These are phyloP conservation scores for Horisme vitalbata DNA, from an alignment of 2,888 invertebrate genomes.

Conservation along the genomic window DNA sequence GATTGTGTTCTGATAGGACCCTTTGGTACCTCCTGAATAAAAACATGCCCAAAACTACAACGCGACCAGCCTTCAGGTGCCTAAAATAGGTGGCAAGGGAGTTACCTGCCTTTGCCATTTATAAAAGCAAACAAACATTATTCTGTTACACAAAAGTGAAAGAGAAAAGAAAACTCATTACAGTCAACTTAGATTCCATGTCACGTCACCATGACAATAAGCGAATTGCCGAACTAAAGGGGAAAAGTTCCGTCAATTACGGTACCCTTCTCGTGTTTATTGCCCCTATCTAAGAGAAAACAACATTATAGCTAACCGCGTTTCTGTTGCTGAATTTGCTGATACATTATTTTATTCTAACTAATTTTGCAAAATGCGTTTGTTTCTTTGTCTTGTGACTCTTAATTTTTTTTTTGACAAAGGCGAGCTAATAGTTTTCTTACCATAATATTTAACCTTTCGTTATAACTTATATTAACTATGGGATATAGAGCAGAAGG, in stretches of 20 bases:
- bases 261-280: conserved; percentile 19
- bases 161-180: conserved; percentile 14
- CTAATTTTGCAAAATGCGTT: neutral
- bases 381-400: too few species aligned
- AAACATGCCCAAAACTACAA: too few species aligned
- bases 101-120: neutral
- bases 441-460: too few species aligned
- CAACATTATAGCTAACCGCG: neutral
- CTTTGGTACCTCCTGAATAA: neutral
- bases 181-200: conserved; percentile 20
- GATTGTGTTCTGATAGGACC: conserved; percentile 7
- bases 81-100: too few species aligned
- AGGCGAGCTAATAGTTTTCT: too few species aligned
- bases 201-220: conserved; percentile 33
- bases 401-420: too few species aligned
- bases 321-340: neutral
- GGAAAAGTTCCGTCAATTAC: conserved; percentile 23
- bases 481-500: too few species aligned
- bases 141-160: conserved; percentile 4
- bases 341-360: neutral
- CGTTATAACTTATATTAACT: too few species aligned
- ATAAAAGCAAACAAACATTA: neutral
- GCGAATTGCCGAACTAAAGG: conserved; percentile 27
- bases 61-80: too few species aligned
- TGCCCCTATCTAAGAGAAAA: neutral